phyloP scores from a whole-genome alignment of 2,888 invertebrate genomes.

The Pandemis corylana region DNA sequence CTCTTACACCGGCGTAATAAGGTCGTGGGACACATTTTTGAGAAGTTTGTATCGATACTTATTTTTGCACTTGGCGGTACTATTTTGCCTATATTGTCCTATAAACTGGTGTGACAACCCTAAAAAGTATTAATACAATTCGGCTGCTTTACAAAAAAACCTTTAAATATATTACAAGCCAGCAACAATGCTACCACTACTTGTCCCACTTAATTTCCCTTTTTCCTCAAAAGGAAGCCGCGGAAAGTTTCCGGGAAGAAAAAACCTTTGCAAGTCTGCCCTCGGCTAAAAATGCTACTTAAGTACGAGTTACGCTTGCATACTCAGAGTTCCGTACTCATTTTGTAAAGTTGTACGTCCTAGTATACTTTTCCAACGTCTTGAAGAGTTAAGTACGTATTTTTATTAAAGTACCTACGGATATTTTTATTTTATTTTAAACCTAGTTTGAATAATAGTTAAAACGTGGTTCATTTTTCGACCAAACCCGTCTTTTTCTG shows the following conservation, averaged over 20 bases:
- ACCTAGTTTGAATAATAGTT: too few relatives aligned
- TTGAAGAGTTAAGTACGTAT: background rate
- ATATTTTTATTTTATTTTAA: too few relatives aligned
- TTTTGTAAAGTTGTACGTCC: slow-evolving; percentile 7
- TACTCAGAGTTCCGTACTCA: slow-evolving; percentile 19
- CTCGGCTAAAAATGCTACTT: slow-evolving; percentile 38
- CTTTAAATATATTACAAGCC: slow-evolving; percentile 6
- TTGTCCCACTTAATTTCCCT: slow-evolving; percentile 35
- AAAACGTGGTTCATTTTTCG: too few relatives aligned
- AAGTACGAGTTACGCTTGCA: slow-evolving; percentile 29
- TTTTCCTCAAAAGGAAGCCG: slow-evolving; percentile 37
- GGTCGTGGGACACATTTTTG: too few relatives aligned
- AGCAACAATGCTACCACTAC: slow-evolving; percentile 36
- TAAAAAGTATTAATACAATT: background rate
- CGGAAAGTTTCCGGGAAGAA: slow-evolving; percentile 28
- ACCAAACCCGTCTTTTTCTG: too few relatives aligned
- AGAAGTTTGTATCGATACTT: too few relatives aligned
- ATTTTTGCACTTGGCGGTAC: too few relatives aligned
- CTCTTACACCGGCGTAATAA: too few relatives aligned
- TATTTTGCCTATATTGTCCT: background rate
- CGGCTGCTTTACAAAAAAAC: slow-evolving; percentile 13
- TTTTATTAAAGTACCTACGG: too few relatives aligned
- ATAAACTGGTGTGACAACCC: too few relatives aligned
- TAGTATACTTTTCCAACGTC: background rate
- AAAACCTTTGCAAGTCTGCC: slow-evolving; percentile 38